Conservation (phyloP, 2,888 invertebrate genomes). For the Andrena praecox region DNA sequence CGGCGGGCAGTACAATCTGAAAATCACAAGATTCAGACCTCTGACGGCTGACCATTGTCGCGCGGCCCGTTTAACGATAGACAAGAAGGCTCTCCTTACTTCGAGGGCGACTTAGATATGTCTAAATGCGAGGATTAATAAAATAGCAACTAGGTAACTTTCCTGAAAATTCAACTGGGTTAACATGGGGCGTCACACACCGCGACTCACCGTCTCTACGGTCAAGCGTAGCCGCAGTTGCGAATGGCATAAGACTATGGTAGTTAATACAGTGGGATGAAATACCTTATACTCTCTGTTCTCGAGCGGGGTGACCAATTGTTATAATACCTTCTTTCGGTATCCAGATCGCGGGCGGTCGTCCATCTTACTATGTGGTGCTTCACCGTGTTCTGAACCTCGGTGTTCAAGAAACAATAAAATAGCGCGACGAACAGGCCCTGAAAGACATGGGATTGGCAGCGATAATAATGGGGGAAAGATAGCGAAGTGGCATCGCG, state of each 20-base stretch:
- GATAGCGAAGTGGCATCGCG: background rate
- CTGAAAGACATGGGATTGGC: conserved; percentile 85
- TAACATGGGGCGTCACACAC: background rate
- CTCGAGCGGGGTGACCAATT: conserved; percentile 93
- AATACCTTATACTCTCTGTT: conserved; percentile 93
- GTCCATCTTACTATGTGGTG: conserved; percentile 94
- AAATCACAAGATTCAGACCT: conserved; percentile 59
- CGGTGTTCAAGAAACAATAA: conserved; percentile 97
- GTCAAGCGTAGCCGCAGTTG: background rate
- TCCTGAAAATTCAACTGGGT: conserved; percentile 21
- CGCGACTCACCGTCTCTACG: background rate
- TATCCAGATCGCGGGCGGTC: conserved; percentile 88
- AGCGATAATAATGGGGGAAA: background rate
- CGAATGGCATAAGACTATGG: conserved; percentile 1
- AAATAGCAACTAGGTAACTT: conserved; percentile 15
- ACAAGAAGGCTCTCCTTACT: conserved; percentile 12
- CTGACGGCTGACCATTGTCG: conserved; percentile 1
- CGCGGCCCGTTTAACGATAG: background rate
- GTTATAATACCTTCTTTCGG: conserved; percentile 89
- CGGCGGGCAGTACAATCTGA: conserved; percentile 90
- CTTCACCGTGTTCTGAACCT: conserved; percentile 93
- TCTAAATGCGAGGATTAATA: conserved; percentile 5
- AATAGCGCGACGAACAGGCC: conserved; percentile 95
- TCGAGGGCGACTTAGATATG: conserved; percentile 13
- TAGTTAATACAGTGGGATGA: conserved; percentile 28